Conservation (phyloP, 2,797 vertebrate species). For the Sebastes cheni region DNA sequence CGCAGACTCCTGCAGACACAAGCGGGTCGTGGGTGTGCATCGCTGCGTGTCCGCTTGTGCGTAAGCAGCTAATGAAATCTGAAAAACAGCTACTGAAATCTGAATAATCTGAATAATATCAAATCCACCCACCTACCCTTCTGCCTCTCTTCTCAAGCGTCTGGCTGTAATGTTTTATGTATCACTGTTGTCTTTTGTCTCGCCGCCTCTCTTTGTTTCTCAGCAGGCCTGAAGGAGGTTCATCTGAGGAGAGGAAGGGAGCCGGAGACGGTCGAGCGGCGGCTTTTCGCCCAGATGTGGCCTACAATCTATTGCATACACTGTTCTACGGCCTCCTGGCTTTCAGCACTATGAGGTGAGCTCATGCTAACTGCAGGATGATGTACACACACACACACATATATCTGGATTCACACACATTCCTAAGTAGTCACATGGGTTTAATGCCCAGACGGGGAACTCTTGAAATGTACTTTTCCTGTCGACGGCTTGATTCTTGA, state of each 20-base stretch:
- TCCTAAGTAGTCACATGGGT: background rate
- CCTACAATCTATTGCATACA: constrained; percentile 91
- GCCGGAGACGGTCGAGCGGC: constrained; percentile 55
- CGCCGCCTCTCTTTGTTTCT: constrained; percentile 45
- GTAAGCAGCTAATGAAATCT: constrained; percentile 56
- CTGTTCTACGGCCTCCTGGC: constrained; percentile 92
- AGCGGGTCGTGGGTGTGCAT: constrained; percentile 38
- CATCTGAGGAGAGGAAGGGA: constrained; percentile 58
- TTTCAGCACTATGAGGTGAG: constrained; percentile 96
- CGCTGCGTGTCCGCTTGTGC: constrained; percentile 29
- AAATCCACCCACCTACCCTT: constrained; percentile 64
- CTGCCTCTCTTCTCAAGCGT: constrained; percentile 32
- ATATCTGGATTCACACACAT: background rate
- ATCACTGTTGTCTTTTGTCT: constrained; percentile 46
- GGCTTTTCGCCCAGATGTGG: constrained; percentile 85
- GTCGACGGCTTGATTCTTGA: constrained; percentile 31
- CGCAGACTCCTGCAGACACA: constrained; percentile 42
- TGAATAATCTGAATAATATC: constrained; percentile 58
- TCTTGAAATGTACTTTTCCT: constrained; percentile 18
- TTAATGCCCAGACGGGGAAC: background rate
- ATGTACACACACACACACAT: background rate
- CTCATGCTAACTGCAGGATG: background rate
- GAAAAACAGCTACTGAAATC: constrained; percentile 54
- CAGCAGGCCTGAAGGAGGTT: constrained; percentile 45
- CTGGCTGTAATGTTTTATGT: constrained; percentile 62